Conservation (phyloP, 2,888 invertebrate species). For the Apantesis nais region DNA sequence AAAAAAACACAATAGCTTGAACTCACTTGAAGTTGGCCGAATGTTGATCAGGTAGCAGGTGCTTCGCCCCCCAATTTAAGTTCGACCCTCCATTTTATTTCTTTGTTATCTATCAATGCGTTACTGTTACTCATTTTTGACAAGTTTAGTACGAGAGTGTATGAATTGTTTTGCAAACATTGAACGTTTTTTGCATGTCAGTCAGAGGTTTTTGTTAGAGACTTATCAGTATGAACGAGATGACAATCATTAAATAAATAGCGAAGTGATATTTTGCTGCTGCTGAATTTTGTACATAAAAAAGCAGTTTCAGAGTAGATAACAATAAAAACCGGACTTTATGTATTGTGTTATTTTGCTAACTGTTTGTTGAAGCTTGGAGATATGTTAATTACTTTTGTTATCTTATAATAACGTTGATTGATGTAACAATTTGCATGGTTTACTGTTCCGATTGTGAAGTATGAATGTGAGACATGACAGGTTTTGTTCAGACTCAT, state of each 20-base stretch:
- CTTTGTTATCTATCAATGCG: slow-evolving; percentile 45
- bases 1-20: not conserved
- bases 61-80: slow-evolving; percentile 46
- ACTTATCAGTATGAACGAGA: slow-evolving; percentile 16
- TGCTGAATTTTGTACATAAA: not conserved
- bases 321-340: slow-evolving; percentile 1
- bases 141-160: slow-evolving; percentile 17
- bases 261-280: not conserved
- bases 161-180: slow-evolving; percentile 7
- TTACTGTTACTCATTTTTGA: slow-evolving; percentile 38
- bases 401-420: not conserved
- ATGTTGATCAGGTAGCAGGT: slow-evolving; percentile 67
- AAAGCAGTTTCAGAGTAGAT: not conserved
- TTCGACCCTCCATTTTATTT: slow-evolving; percentile 46
- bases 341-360: not conserved
- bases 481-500: not conserved
- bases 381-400: not conserved
- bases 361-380: not conserved
- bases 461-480: not conserved
- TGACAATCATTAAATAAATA: not conserved
- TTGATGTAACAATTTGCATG: not conserved
- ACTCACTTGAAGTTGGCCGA: slow-evolving; percentile 36
- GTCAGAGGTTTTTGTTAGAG: not conserved
- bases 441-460: not conserved
- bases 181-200: not conserved